Conservation (phyloP, 2,113 vertebrate genomes). For the Chloroceryle aenea region DNA sequence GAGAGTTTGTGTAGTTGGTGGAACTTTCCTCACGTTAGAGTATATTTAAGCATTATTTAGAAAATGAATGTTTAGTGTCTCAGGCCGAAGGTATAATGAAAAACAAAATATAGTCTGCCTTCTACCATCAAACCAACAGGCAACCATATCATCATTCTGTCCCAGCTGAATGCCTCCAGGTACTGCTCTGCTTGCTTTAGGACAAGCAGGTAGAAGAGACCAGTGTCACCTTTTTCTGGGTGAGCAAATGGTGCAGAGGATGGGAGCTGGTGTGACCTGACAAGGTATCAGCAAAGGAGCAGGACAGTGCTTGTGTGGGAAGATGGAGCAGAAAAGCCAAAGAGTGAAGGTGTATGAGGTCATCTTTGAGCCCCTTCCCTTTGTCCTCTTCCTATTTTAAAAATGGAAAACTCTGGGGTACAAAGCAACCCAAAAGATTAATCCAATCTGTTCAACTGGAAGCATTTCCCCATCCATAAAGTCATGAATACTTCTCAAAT, state of each 20-base stretch:
- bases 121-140: background rate
- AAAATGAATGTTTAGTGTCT: background rate
- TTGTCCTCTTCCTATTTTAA: background rate
- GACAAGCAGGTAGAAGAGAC: background rate
- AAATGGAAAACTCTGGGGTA: background rate
- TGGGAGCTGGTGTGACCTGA: background rate
- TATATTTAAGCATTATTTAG: background rate
- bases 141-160: background rate
- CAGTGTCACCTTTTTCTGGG: background rate
- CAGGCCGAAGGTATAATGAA: background rate
- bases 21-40: background rate
- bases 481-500: constrained; percentile 10
- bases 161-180: background rate
- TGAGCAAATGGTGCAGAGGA: background rate
- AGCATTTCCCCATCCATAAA: background rate
- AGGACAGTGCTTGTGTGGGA: background rate
- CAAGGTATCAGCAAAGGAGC: background rate
- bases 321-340: background rate
- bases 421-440: background rate
- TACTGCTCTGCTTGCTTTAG: background rate
- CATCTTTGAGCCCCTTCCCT: background rate
- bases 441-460: background rate
- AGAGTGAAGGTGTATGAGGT: background rate
- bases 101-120: background rate
- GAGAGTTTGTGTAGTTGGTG: background rate